A percentile compares a stretch with the other conserved stretches of the same genome.
phyloP scores from a whole-genome alignment of 2,797 vertebrate species.

The Rallus crepitans region DNA sequence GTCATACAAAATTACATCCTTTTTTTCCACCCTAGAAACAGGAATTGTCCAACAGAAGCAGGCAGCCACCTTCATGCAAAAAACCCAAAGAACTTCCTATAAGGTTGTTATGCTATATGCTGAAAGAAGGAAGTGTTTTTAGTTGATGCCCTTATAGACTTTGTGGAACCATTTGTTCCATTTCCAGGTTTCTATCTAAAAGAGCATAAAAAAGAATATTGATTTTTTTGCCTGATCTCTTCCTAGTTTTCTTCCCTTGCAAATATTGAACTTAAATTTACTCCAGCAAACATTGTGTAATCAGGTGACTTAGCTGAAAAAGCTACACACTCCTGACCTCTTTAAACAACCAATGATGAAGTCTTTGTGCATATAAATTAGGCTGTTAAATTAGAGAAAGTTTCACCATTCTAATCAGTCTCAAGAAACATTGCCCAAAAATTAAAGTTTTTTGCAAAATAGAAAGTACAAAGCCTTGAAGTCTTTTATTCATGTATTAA shows the following conservation, averaged over 20 bases:
- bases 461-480: not conserved
- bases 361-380: not conserved
- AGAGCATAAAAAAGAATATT: not conserved
- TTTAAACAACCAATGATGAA: not conserved
- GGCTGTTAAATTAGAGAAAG: not conserved
- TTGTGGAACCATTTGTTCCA: not conserved
- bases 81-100: not conserved
- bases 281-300: not conserved
- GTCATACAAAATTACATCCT: not conserved
- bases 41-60: not conserved
- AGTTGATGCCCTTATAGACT: not conserved
- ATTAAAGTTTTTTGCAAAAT: not conserved
- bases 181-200: not conserved
- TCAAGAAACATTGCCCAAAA: not conserved
- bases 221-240: not conserved
- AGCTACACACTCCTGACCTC: fast-evolving
- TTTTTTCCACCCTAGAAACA: not conserved
- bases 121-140: not conserved
- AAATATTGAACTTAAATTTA: not conserved
- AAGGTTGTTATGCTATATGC: not conserved
- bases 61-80: not conserved
- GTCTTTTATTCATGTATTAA: not conserved
- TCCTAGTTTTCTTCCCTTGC: not conserved
- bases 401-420: not conserved
- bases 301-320: not conserved